phyloP scores from a whole-genome alignment of 2,113 vertebrate species.

The Rostratula benghalensis region DNA sequence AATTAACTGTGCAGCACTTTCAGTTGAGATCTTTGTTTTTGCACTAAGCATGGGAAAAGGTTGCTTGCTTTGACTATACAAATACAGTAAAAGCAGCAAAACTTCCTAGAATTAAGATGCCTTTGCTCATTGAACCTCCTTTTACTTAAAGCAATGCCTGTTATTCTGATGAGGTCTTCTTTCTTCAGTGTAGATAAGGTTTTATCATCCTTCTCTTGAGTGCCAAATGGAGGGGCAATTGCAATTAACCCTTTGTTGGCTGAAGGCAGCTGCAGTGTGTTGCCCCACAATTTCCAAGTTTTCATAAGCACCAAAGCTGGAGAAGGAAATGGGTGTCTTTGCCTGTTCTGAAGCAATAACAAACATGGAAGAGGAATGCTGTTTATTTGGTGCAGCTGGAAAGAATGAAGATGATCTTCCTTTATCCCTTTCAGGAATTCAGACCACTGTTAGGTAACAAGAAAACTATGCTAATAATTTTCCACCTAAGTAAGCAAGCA shows the following conservation, averaged over 20 bases:
- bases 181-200: neutral
- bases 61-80: neutral
- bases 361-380: constrained; percentile 66
- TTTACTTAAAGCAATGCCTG: neutral
- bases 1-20: neutral
- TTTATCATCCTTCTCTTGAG: neutral
- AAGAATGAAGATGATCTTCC: constrained; percentile 62
- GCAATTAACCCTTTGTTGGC: constrained; percentile 4
- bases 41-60: neutral
- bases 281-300: neutral
- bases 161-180: neutral
- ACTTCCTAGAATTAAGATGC: neutral
- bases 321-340: constrained; percentile 21
- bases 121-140: neutral
- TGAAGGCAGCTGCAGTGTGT: neutral
- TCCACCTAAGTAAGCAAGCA: constrained; percentile 53
- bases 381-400: constrained; percentile 66
- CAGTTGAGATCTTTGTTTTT: neutral
- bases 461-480: constrained; percentile 67
- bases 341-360: constrained; percentile 49
- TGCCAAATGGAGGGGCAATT: neutral
- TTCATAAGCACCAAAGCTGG: constrained; percentile 27
- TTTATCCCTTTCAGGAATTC: constrained; percentile 66
- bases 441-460: constrained; percentile 62
- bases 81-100: neutral